phyloP scores from a whole-genome alignment of 2,888 invertebrate genomes.

The Plusia festucae region DNA sequence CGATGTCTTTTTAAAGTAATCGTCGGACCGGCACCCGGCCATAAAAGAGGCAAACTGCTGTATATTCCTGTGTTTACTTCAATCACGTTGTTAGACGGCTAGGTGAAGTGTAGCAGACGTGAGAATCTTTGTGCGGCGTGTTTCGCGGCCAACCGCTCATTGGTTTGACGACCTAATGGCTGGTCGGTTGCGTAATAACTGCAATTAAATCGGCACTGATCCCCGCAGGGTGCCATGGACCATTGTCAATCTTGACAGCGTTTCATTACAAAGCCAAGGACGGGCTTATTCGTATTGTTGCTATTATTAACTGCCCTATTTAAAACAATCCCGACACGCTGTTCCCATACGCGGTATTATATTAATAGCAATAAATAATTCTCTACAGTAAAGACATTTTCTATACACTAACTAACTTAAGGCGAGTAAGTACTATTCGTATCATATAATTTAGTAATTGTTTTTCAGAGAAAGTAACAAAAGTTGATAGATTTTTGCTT shows the following conservation, averaged over 20 bases:
- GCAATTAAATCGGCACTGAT: slow-evolving; percentile 74
- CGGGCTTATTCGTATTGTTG: slow-evolving; percentile 40
- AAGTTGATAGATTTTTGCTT: slow-evolving; percentile 34
- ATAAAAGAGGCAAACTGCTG: slow-evolving; percentile 41
- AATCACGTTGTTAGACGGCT: slow-evolving; percentile 63
- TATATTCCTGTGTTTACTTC: slow-evolving; percentile 42
- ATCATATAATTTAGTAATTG: slow-evolving; percentile 21
- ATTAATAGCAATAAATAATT: slow-evolving; percentile 27
- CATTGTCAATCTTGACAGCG: slow-evolving; percentile 66
- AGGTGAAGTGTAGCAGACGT: slow-evolving; percentile 68
- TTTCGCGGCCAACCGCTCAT: slow-evolving; percentile 60
- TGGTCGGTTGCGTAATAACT: slow-evolving; percentile 75
- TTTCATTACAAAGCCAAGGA: slow-evolving; percentile 64
- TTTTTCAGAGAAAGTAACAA: slow-evolving; percentile 32
- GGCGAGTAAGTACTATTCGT: background rate
- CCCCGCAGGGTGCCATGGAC: slow-evolving; percentile 60
- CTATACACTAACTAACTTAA: too few species aligned
- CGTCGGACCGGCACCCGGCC: slow-evolving; percentile 16
- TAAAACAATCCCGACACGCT: slow-evolving; percentile 17
- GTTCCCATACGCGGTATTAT: slow-evolving; percentile 26
- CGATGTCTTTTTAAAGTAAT: slow-evolving; percentile 38
- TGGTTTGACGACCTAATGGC: slow-evolving; percentile 71
- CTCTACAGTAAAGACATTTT: too few species aligned
- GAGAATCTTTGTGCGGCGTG: slow-evolving; percentile 58
- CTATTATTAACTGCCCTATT: slow-evolving; percentile 48